Evolutionary conservation across 2,113 vertebrate species (phyloP).

Genomic region (Gopherus flavomarginatus): DNA sequence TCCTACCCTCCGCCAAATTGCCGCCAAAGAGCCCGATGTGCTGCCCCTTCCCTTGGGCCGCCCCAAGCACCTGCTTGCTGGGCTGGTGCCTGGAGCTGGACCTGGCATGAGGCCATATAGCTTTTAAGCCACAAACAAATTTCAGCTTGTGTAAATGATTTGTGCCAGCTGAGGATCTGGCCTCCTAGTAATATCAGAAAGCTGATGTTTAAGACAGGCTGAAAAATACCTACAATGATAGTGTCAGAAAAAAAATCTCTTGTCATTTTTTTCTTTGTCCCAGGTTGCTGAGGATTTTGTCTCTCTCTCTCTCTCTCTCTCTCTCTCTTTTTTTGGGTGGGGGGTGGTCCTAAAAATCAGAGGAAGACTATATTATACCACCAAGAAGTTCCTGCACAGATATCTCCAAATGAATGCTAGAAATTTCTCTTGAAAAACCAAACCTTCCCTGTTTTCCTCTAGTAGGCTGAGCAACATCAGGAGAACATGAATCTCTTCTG

Average conservation of each 20-base stretch:
- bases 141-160: constrained; percentile 29
- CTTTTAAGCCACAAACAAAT: constrained; percentile 33
- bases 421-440: neutral
- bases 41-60: no score
- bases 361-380: neutral
- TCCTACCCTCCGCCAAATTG: no score
- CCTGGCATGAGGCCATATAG: neutral
- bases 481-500: neutral
- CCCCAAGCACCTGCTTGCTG: no score
- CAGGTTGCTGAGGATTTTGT: neutral
- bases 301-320: neutral
- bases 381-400: neutral
- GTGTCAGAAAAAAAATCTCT: neutral
- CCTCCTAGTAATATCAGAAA: neutral
- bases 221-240: constrained; percentile 31
- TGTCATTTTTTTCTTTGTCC: neutral
- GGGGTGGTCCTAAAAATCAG: neutral
- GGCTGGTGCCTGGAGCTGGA: no score
- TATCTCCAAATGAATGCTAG: neutral
- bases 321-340: neutral
- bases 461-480: neutral
- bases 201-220: constrained; percentile 1
- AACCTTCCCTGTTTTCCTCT: neutral
- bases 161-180: neutral
- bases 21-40: no score